Conservation (phyloP, 1,140 invertebrate species). For the Neodiprion pinetum region DNA sequence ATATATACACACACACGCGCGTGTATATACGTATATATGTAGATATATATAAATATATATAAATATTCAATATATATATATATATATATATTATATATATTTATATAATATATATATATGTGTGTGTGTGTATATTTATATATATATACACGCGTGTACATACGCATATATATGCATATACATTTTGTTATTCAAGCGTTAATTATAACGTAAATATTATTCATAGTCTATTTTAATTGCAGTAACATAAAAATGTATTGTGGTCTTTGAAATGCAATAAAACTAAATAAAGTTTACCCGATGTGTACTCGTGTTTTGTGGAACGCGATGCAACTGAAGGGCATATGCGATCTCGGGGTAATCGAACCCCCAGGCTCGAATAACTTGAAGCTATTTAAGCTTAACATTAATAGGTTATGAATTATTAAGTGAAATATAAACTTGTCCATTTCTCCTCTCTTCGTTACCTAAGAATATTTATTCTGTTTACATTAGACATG, state of each 20-base stretch:
- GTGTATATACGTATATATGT: constrained; percentile 6
- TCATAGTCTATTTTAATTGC: not conserved
- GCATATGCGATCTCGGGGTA: not conserved
- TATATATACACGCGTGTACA: constrained; percentile 12
- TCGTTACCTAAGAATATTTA: not conserved
- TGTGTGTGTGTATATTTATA: not conserved
- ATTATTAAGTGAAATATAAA: not conserved
- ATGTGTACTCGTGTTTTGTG: not conserved
- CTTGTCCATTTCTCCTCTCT: not conserved
- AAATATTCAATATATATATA: not conserved
- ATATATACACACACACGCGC: not conserved
- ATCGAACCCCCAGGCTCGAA: not conserved
- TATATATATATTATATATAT: constrained; percentile 5
- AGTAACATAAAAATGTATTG: not conserved
- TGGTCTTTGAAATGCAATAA: not conserved
- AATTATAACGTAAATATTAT: not conserved
- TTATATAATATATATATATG: constrained; percentile 11
- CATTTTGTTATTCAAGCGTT: not conserved
- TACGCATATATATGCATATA: constrained; percentile 2
- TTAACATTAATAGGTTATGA: not conserved
- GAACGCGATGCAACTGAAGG: not conserved
- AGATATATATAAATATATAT: constrained; percentile 10
- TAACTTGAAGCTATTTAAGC: not conserved
- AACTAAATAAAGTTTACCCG: not conserved
- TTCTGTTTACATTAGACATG: constrained; percentile 1